Percentiles rank a stretch among this genome's conserved stretches.
These are phyloP conservation scores for Timema podura DNA, from an alignment of 2,888 invertebrate genomes.

Conservation along the genomic window DNA sequence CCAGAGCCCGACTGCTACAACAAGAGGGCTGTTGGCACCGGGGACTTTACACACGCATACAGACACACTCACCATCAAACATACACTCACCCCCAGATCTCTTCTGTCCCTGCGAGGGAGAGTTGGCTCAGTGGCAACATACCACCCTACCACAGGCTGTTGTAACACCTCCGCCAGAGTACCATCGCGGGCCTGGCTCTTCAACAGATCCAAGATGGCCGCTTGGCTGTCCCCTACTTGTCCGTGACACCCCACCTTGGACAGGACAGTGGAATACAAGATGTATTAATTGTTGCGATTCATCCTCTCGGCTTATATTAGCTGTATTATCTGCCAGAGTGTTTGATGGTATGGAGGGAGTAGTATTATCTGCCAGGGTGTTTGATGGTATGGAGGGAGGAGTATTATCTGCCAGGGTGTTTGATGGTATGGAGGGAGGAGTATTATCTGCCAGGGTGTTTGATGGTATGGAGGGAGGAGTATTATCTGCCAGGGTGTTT, in stretches of 20 bases:
- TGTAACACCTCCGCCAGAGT: conserved; percentile 64
- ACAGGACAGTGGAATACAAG: conserved; percentile 13
- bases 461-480: no score
- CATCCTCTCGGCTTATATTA: no score
- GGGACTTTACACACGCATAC: not conserved
- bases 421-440: no score
- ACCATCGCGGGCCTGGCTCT: conserved; percentile 67
- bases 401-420: no score
- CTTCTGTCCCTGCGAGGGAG: conserved; percentile 41
- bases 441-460: no score
- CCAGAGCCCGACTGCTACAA: conserved; percentile 33
- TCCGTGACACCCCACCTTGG: conserved; percentile 67
- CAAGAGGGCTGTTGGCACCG: not conserved
- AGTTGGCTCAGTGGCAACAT: conserved; percentile 52
- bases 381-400: no score
- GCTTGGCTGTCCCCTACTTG: conserved; percentile 63
- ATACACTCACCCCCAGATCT: conserved; percentile 35
- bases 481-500: no score
- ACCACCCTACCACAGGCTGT: conserved; percentile 69
- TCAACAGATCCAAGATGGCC: conserved; percentile 61
- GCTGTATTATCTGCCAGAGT: no score
- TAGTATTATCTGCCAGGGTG: no score
- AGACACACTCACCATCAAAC: not conserved
- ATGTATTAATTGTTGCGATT: not conserved
- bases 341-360: no score